These are phyloP conservation scores for Acanthosepion lycidas DNA, from an alignment of 2,888 invertebrate species.

Conservation along the genomic window DNA sequence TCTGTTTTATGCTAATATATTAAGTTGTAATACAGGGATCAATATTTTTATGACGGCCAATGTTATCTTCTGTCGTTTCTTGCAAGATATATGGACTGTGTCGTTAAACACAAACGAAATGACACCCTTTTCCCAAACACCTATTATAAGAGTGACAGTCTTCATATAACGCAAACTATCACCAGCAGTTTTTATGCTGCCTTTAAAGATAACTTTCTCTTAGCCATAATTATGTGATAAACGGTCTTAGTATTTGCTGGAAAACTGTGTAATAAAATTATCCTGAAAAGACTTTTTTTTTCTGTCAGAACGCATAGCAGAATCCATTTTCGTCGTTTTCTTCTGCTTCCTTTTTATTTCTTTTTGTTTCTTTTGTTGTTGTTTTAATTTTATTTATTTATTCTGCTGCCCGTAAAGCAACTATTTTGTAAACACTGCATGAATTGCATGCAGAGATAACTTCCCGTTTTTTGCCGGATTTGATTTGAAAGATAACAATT, in stretches of 20 bases:
- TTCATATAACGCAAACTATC: not conserved
- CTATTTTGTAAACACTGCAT: too few species aligned
- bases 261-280: slow-evolving; percentile 7
- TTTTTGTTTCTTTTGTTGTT: not conserved
- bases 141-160: not conserved
- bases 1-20: not conserved
- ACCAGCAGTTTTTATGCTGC: not conserved
- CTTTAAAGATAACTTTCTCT: not conserved
- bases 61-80: not conserved
- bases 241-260: not conserved
- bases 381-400: not conserved
- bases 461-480: not conserved
- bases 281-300: too few species aligned
- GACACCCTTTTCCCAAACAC: not conserved
- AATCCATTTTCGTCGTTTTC: not conserved
- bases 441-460: not conserved
- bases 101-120: not conserved
- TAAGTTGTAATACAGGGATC: not conserved
- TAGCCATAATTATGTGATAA: not conserved
- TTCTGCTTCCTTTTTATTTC: not conserved
- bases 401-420: not conserved
- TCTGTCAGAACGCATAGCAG: not conserved
- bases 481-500: not conserved
- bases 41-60: not conserved
- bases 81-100: not conserved